phyloP scores from a whole-genome alignment of 2,888 invertebrate genomes.

The Holacanthella duospinosa region DNA sequence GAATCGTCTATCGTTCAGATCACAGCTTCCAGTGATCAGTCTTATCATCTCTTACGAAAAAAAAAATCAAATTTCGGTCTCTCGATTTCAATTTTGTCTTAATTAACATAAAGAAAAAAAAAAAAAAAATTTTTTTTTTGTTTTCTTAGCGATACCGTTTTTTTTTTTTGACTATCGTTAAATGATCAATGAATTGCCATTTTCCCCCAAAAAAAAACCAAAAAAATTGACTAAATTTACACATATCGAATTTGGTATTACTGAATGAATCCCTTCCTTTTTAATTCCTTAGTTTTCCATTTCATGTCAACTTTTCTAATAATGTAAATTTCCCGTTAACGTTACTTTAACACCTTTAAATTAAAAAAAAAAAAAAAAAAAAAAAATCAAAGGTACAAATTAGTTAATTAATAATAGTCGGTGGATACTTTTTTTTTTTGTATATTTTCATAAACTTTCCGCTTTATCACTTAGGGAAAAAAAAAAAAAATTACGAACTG shows the following conservation, averaged over 20 bases:
- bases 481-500: background rate
- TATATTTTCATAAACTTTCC: too few relatives aligned
- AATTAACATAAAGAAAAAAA: background rate
- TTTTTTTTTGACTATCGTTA: too few relatives aligned
- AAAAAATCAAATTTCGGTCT: background rate
- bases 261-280: background rate
- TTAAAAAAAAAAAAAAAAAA: too few relatives aligned
- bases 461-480: background rate
- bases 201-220: too few relatives aligned
- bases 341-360: too few relatives aligned
- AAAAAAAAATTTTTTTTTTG: background rate
- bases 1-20: slow-evolving; percentile 9
- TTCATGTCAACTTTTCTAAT: too few relatives aligned
- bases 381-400: background rate
- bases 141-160: too few relatives aligned
- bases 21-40: slow-evolving; percentile 24
- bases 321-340: too few relatives aligned
- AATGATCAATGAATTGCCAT: background rate
- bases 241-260: background rate
- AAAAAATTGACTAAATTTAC: background rate
- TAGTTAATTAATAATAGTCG: background rate
- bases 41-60: slow-evolving; percentile 10
- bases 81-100: background rate
- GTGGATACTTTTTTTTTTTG: background rate
- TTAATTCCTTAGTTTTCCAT: background rate